Evolutionary conservation across 2,888 invertebrate species (phyloP).

Genomic region (Xylota sylvarum): DNA sequence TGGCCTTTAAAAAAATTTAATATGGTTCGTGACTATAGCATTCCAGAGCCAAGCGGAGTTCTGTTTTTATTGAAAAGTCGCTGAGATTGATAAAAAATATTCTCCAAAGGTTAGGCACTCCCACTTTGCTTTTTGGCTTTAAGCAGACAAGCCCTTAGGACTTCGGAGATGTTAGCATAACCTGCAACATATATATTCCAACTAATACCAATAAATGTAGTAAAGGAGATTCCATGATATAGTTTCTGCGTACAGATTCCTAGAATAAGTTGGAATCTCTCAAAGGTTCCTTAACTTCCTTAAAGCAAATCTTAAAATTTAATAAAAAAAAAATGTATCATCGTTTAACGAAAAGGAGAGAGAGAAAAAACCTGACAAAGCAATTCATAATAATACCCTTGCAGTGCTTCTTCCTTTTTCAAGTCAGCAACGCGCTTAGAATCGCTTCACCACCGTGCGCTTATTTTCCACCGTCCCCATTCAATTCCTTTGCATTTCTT

Average conservation of each 20-base stretch:
- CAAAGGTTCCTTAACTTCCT: neutral
- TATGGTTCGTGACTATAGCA: too few species aligned
- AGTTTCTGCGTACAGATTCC: neutral
- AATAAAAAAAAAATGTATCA: slow-evolving; percentile 48
- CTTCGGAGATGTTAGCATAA: too few species aligned
- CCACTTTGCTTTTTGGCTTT: too few species aligned
- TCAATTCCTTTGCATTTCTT: slow-evolving; percentile 38
- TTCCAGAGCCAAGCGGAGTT: too few species aligned
- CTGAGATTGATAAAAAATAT: too few species aligned
- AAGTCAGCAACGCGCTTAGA: slow-evolving; percentile 59
- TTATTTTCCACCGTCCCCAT: slow-evolving; percentile 50
- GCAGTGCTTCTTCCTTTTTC: slow-evolving; percentile 64
- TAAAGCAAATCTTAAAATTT: slow-evolving; percentile 31
- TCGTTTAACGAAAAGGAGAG: slow-evolving; percentile 14
- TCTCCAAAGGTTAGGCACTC: too few species aligned
- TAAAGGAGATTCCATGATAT: too few species aligned
- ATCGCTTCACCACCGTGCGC: slow-evolving; percentile 63
- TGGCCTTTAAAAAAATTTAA: too few species aligned
- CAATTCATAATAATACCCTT: slow-evolving; percentile 68
- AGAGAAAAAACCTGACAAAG: slow-evolving; percentile 59
- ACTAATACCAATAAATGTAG: too few species aligned
- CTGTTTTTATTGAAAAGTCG: too few species aligned
- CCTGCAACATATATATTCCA: too few species aligned
- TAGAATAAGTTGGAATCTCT: neutral
- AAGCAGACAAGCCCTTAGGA: too few species aligned